Evolutionary conservation across 2,113 vertebrate genomes (phyloP), one percentile per base, ranked within the genome.

Genomic region (Perccottus glenii): DNA sequence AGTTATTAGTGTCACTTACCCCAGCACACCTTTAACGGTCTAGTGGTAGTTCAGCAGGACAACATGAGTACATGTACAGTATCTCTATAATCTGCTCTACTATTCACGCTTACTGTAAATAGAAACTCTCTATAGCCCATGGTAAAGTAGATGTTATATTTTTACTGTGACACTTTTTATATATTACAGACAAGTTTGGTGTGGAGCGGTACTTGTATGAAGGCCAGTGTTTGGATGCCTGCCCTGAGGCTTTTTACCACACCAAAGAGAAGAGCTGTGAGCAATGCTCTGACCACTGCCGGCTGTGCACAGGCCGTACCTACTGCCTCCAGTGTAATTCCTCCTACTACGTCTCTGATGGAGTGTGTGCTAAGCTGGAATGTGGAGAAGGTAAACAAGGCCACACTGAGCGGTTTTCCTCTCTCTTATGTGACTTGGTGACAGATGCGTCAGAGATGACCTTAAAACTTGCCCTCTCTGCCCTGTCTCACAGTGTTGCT

Each of bases 361-460:
- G 93, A 2, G 35, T 15, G 10, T 99, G 97, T 67, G 86, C 81
- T 50, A 92, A 92, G 51, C 78, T 92, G 8, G 87, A 88, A 0
- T 99, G 96, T 58, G 78, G 88, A 67, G 92, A 91, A 93, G 96
- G 96, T 98, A 77, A 75, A 65, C 50, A 59, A 44, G 43, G 59
- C 59, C 52, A 16, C 40, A 4, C 16, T 38, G 32, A 49, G 46
- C 8, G 51, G 5, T 5, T 50, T 15, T 55, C 43, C 19, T 40
- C 0, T 14, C 12, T 59, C 9, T 38, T 59, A 2, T 61, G 32
- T 42, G 6, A 8, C 27, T 38, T 11, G 16, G 42, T 15, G 19
- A 32, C 40, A 0, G 33, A 27, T 1, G 16, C 15, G 14, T 61
- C 49, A 61, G 11, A 66, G 42, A 11, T 35, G 50, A 63, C 60